These are phyloP conservation scores for Trissolcus brochymenae DNA, from an alignment of 2,888 invertebrate species.

Conservation along the genomic window DNA sequence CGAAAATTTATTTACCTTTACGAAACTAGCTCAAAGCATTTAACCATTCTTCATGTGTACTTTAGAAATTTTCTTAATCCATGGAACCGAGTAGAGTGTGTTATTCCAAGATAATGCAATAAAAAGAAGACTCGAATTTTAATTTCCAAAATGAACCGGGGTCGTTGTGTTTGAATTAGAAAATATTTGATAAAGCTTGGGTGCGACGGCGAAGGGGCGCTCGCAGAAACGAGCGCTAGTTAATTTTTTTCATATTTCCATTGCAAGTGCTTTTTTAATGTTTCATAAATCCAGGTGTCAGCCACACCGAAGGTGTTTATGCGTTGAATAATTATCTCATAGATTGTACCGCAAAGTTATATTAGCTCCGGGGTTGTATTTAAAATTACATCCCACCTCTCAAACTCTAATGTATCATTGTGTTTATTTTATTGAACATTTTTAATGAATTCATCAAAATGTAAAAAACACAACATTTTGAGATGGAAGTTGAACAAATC, in stretches of 20 bases:
- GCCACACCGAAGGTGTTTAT: conserved; percentile 1
- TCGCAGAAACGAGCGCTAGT: no score
- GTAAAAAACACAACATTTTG: no score
- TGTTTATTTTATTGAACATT: neutral
- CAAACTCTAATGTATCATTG: conserved; percentile 5
- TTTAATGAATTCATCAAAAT: no score
- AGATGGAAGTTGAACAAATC: no score
- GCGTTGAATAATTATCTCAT: conserved; percentile 13
- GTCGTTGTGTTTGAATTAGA: no score
- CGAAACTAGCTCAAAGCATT: conserved; percentile 11
- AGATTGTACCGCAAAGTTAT: conserved; percentile 5
- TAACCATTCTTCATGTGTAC: conserved; percentile 15
- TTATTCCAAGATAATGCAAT: conserved; percentile 9
- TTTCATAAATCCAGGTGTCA: conserved; percentile 1
- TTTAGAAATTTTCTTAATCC: conserved; percentile 22
- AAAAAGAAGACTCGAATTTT: conserved; percentile 6
- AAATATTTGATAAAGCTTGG: no score
- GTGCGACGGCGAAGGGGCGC: no score
- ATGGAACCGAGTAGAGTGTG: conserved; percentile 3
- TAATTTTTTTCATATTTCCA: no score
- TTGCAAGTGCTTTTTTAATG: neutral
- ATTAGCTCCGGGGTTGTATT: conserved; percentile 4
- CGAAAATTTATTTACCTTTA: conserved; percentile 8
- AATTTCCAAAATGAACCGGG: conserved; percentile 2
- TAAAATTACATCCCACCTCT: conserved; percentile 3